Conservation (phyloP, 2,888 invertebrate genomes). For the Catotricha subobsoleta region DNA sequence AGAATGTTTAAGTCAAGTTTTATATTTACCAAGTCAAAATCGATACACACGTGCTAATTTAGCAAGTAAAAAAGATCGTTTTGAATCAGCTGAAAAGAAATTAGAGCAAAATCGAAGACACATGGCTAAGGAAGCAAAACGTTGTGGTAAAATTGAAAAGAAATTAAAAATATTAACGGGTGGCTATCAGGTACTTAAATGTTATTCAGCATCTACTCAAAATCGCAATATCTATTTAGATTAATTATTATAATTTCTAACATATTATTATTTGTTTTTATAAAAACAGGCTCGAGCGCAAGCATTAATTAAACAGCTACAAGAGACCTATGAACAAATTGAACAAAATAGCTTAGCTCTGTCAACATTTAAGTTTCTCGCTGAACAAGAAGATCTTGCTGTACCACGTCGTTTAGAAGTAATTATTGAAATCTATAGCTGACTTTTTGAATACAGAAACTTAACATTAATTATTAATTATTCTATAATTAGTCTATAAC, state of each 20-base stretch:
- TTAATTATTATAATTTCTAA: too few relatives aligned
- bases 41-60: slow-evolving; percentile 86
- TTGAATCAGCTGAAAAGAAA: slow-evolving; percentile 83
- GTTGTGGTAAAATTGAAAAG: slow-evolving; percentile 94
- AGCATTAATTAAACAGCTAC: slow-evolving; percentile 69
- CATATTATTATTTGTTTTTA: background rate
- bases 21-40: slow-evolving; percentile 82
- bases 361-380: slow-evolving; percentile 77
- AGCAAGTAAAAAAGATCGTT: slow-evolving; percentile 87
- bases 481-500: slow-evolving; percentile 47
- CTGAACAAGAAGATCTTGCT: slow-evolving; percentile 76
- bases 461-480: background rate
- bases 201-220: background rate
- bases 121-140: slow-evolving; percentile 94
- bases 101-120: slow-evolving; percentile 85
- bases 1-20: slow-evolving; percentile 81
- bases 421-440: slow-evolving; percentile 12
- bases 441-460: slow-evolving; percentile 6
- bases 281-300: slow-evolving; percentile 44
- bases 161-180: slow-evolving; percentile 90
- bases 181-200: slow-evolving; percentile 45
- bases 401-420: slow-evolving; percentile 81
- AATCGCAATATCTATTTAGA: too few relatives aligned
- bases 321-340: slow-evolving; percentile 72
- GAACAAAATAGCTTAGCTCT: slow-evolving; percentile 79